phyloP scores from a whole-genome alignment of 2,888 invertebrate species.

The Thumatha senex region DNA sequence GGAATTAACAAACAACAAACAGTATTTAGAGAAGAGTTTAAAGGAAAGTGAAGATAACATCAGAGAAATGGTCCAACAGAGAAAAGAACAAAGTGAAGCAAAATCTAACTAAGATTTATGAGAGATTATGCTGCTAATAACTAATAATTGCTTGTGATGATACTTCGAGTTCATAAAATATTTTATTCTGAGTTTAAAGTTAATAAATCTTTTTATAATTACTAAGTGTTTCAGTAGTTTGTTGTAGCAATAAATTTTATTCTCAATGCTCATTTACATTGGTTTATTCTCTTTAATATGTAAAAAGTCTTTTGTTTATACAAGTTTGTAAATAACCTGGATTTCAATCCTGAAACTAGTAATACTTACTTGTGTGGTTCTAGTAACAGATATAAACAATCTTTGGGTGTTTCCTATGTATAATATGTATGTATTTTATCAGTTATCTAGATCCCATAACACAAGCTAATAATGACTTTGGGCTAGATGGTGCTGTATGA shows the following conservation, averaged over 20 bases:
- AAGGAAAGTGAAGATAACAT: conserved; percentile 94
- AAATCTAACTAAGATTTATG: conserved; percentile 41
- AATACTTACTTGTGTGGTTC: too few relatives aligned
- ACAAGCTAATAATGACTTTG: too few relatives aligned
- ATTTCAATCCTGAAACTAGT: too few relatives aligned
- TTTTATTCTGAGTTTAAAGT: conserved; percentile 2
- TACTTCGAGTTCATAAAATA: conserved; percentile 4
- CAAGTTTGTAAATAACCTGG: too few relatives aligned
- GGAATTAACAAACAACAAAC: conserved; percentile 88
- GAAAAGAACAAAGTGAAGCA: conserved; percentile 75
- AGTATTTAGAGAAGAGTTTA: conserved; percentile 90
- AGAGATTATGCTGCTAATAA: neutral
- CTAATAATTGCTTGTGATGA: conserved; percentile 4
- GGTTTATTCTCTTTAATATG: too few relatives aligned
- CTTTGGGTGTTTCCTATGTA: too few relatives aligned
- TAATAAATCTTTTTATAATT: conserved; percentile 4
- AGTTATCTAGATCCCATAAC: too few relatives aligned
- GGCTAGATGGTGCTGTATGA: too few relatives aligned
- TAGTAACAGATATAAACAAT: too few relatives aligned
- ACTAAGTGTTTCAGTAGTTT: neutral
- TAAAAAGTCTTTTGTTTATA: too few relatives aligned
- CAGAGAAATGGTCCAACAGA: conserved; percentile 90
- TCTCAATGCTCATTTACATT: neutral
- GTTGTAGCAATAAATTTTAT: neutral
- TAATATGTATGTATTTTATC: too few relatives aligned